phyloP scores from a whole-genome alignment of 2,797 vertebrate species.

The Enteromius fasciolatus region DNA sequence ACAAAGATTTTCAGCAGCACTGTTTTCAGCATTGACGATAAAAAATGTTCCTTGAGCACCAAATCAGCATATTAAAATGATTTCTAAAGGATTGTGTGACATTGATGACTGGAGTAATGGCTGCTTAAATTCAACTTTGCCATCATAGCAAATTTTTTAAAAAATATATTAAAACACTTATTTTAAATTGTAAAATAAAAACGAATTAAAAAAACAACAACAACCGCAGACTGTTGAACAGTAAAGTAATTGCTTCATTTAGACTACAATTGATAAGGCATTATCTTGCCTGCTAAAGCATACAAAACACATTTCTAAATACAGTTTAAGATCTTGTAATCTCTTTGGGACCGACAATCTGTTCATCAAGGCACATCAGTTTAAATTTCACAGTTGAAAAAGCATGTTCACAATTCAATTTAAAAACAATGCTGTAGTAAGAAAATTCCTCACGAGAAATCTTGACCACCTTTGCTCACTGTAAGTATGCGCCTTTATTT shows the following conservation, averaged over 20 bases:
- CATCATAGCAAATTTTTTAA: background rate
- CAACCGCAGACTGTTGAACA: background rate
- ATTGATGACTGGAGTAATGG: background rate
- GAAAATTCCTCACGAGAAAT: constrained; percentile 1
- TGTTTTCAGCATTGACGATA: background rate
- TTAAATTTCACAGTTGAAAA: constrained; percentile 26
- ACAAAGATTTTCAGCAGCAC: background rate
- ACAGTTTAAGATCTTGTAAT: constrained; percentile 4
- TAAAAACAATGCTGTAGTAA: background rate
- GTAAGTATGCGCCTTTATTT: background rate
- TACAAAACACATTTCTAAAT: constrained; percentile 7
- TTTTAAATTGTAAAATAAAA: background rate
- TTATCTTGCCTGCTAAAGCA: background rate
- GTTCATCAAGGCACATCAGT: constrained; percentile 30
- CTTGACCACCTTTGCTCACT: background rate
- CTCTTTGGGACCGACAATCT: constrained; percentile 14
- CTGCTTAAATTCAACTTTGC: background rate
- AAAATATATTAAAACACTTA: background rate
- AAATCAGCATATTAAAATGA: background rate
- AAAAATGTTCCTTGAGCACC: background rate
- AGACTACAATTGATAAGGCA: background rate
- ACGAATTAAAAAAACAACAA: background rate
- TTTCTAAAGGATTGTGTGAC: background rate
- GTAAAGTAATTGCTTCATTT: constrained; percentile 17
- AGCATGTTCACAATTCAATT: background rate